Percentiles rank a stretch among this genome's conserved stretches.
Evolutionary conservation across 2,888 invertebrate genomes (phyloP).

Genomic region (Tromatobia lineatoria): DNA sequence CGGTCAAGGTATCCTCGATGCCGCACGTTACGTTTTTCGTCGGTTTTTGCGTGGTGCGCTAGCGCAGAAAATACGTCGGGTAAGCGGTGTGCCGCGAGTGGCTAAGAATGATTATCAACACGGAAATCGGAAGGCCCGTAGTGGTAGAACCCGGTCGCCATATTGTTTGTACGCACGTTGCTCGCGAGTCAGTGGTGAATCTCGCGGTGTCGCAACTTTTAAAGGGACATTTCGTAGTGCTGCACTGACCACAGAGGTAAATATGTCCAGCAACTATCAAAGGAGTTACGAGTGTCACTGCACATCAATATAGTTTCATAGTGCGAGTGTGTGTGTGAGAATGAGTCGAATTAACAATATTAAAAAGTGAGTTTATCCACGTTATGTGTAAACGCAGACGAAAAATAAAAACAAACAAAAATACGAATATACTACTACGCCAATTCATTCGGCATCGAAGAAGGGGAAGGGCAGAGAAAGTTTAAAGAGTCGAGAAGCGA

Average conservation of each 20-base stretch:
- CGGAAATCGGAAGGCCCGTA: slow-evolving; percentile 77
- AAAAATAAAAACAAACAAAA: neutral
- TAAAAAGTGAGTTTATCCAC: slow-evolving; percentile 18
- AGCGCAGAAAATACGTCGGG: slow-evolving; percentile 75
- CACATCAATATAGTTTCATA: too few relatives aligned
- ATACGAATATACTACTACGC: neutral
- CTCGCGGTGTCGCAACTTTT: slow-evolving; percentile 54
- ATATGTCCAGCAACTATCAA: slow-evolving; percentile 18
- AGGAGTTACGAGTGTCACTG: neutral
- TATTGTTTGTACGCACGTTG: slow-evolving; percentile 81
- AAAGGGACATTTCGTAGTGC: slow-evolving; percentile 43
- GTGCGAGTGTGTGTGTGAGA: neutral
- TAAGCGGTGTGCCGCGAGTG: slow-evolving; percentile 63
- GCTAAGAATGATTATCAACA: slow-evolving; percentile 78
- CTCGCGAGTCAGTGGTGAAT: slow-evolving; percentile 65
- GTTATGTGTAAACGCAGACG: neutral
- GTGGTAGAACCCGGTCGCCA: slow-evolving; percentile 76
- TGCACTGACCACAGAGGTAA: slow-evolving; percentile 45
- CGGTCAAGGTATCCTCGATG: slow-evolving; percentile 51
- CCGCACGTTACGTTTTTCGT: slow-evolving; percentile 11
- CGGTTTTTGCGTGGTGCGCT: slow-evolving; percentile 72
- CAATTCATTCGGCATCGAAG: neutral
- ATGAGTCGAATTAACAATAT: neutral
- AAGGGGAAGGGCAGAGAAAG: neutral
- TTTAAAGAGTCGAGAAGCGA: neutral